Percentiles rank a stretch among this genome's conserved stretches.
phyloP scores from a whole-genome alignment of 2,113 vertebrate genomes.

The Platysternon megacephalum region DNA sequence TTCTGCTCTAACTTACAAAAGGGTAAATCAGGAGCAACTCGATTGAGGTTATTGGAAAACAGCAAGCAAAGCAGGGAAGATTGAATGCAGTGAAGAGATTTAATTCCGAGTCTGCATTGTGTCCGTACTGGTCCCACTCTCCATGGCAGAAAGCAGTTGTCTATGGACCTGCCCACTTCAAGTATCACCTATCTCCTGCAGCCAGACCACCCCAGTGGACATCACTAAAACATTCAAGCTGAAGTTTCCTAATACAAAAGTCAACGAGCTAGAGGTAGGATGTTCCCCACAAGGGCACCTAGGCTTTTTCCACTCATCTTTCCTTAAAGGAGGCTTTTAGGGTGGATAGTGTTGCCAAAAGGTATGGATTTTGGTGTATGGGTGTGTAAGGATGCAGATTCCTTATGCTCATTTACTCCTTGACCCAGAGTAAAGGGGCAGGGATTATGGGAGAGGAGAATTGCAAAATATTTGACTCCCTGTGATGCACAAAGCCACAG shows the following conservation, averaged over 20 bases:
- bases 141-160: neutral
- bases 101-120: neutral
- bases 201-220: neutral
- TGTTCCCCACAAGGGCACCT: neutral
- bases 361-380: neutral
- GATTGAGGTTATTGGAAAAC: neutral
- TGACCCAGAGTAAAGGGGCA: neutral
- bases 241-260: neutral
- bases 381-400: neutral
- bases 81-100: neutral
- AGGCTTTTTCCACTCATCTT: neutral
- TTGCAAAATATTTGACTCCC: neutral
- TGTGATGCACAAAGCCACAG: neutral
- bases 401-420: neutral
- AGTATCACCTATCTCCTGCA: neutral
- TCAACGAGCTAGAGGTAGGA: neutral
- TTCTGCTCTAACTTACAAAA: neutral
- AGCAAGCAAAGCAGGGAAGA: neutral
- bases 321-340: neutral
- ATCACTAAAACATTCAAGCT: neutral
- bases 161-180: neutral
- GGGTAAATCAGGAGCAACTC: neutral
- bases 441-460: neutral
- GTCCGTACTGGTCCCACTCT: neutral
- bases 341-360: neutral